phyloP scores from a whole-genome alignment of 2,113 vertebrate species.

The Typhlomys cinereus region DNA sequence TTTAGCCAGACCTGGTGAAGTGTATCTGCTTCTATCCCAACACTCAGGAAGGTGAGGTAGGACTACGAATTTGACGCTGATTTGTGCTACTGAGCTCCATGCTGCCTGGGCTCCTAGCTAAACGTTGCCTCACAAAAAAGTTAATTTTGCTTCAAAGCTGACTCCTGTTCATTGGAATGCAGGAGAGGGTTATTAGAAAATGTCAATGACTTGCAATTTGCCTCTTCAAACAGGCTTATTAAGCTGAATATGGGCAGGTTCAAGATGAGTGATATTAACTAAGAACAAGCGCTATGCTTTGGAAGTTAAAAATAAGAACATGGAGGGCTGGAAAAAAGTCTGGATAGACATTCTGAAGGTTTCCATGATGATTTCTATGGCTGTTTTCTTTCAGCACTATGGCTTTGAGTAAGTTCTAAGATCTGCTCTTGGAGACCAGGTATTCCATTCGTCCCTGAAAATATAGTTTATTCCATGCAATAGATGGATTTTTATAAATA shows the following conservation, averaged over 20 bases:
- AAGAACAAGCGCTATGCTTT: background rate
- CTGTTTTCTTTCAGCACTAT: conserved; percentile 53
- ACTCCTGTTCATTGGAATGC: conserved; percentile 5
- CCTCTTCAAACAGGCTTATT: conserved; percentile 26
- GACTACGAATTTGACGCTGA: background rate
- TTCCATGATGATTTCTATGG: conserved; percentile 15
- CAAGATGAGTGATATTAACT: conserved; percentile 21
- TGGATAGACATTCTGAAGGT: background rate
- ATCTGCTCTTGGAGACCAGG: conserved; percentile 50
- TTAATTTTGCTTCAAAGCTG: conserved; percentile 39
- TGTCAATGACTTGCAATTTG: conserved; percentile 37
- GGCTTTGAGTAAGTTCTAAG: conserved; percentile 18
- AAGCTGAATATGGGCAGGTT: conserved; percentile 30
- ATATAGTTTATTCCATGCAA: conserved; percentile 53
- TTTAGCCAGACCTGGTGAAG: background rate
- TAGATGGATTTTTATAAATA: conserved; percentile 53
- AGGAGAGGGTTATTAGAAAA: conserved; percentile 12
- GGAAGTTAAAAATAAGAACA: conserved; percentile 32
- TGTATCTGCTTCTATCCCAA: background rate
- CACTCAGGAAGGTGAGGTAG: background rate
- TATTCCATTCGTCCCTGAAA: conserved; percentile 17
- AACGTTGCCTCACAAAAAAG: background rate
- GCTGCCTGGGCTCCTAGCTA: background rate
- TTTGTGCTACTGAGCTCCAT: background rate
- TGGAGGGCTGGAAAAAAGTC: background rate